These are phyloP conservation scores for Heliothis subflexa DNA, from an alignment of 1,140 invertebrate species.

Conservation along the genomic window DNA sequence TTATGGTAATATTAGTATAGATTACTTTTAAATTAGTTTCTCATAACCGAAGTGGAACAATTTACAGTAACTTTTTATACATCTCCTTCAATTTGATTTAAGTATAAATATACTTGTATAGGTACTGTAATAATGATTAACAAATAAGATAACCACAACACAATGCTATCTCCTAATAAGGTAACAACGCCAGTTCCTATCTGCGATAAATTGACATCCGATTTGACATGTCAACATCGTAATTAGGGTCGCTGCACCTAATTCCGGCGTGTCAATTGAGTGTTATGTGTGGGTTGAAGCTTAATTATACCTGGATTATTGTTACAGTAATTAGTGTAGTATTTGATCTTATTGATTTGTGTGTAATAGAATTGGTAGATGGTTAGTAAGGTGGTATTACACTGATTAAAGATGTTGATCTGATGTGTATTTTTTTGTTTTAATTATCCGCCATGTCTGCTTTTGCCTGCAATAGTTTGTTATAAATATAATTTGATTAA, in stretches of 20 bases:
- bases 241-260: constrained; percentile 44
- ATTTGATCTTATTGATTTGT: constrained; percentile 39
- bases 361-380: neutral
- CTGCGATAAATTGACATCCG: constrained; percentile 41
- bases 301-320: constrained; percentile 55
- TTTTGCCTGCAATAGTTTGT: no score
- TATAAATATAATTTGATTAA: no score
- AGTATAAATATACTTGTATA: no score
- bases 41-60: no score
- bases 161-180: constrained; percentile 25
- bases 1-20: no score
- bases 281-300: constrained; percentile 21
- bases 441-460: no score
- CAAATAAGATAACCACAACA: neutral
- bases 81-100: no score
- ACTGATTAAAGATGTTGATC: no score
- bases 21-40: no score
- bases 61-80: no score
- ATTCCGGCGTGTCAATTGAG: constrained; percentile 48
- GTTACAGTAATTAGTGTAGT: constrained; percentile 34
- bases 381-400: neutral
- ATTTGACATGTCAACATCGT: constrained; percentile 41
- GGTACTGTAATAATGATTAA: neutral
- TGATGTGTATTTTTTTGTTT: no score
- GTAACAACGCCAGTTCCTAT: constrained; percentile 33